A percentile compares a stretch with the other conserved stretches of the same genome.
These are phyloP conservation scores for Ophiodon elongatus DNA, from an alignment of 2,113 vertebrate genomes.

Conservation along the genomic window DNA sequence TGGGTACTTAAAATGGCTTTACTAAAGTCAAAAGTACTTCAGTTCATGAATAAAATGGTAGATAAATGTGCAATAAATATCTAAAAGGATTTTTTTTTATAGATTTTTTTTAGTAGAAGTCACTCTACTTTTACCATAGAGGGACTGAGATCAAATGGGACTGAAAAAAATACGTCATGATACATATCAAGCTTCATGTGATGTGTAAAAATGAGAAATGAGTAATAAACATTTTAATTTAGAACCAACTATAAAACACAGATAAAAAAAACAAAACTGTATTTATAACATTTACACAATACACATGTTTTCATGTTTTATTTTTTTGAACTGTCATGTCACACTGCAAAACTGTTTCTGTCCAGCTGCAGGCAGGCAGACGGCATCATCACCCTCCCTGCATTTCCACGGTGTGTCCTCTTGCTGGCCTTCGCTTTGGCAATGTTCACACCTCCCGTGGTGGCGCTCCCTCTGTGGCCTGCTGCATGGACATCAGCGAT, in stretches of 20 bases:
- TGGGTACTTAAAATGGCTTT: background rate
- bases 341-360: background rate
- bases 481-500: background rate
- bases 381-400: background rate
- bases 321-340: too few relatives aligned
- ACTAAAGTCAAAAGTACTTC: too few relatives aligned
- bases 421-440: background rate
- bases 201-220: background rate
- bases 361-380: background rate
- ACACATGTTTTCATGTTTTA: too few relatives aligned
- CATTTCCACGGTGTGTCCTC: background rate
- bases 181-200: background rate
- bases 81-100: background rate
- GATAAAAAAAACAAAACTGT: background rate
- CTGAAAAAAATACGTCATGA: too few relatives aligned
- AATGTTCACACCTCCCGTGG: background rate
- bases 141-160: background rate
- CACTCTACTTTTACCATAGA: background rate
- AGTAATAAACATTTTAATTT: background rate
- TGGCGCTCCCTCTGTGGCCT: background rate
- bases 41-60: background rate
- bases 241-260: too few relatives aligned
- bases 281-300: background rate
- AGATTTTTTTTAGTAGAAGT: background rate
- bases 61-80: background rate